phyloP scores from a whole-genome alignment of 2,888 invertebrate species.

The Drosophila nr. perissopoda region DNA sequence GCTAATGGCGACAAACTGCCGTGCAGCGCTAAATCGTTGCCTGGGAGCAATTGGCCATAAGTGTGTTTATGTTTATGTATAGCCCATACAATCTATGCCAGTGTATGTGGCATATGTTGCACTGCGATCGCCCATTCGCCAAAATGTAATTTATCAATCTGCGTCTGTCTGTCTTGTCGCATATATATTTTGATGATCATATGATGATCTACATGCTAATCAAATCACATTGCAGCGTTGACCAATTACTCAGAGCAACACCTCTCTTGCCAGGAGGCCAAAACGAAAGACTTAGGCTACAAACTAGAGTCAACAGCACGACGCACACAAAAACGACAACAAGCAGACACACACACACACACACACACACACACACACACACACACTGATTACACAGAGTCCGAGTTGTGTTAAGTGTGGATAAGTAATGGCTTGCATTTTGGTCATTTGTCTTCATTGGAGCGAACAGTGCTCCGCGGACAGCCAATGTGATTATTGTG shows the following conservation, averaged over 20 bases:
- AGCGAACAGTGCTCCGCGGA: constrained; percentile 34
- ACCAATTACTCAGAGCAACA: constrained; percentile 75
- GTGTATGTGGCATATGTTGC: constrained; percentile 21
- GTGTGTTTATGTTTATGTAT: constrained; percentile 15
- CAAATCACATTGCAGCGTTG: constrained; percentile 68
- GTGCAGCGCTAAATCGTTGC: constrained; percentile 80
- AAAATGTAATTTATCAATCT: constrained; percentile 66
- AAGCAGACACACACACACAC: constrained; percentile 9
- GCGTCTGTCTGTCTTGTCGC: constrained; percentile 38
- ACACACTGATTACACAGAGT: constrained; percentile 35
- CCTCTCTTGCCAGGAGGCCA: constrained; percentile 36
- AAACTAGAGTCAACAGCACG: constrained; percentile 48
- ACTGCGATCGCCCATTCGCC: constrained; percentile 39
- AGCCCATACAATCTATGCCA: constrained; percentile 18
- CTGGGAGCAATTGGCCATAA: constrained; percentile 16
- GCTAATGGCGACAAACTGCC: constrained; percentile 84
- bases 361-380: constrained; percentile 8
- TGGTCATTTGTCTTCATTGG: constrained; percentile 84
- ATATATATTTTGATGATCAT: constrained; percentile 44
- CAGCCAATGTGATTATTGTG: constrained; percentile 37
- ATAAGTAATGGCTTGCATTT: constrained; percentile 84
- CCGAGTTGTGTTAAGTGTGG: constrained; percentile 59
- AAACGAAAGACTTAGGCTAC: constrained; percentile 76
- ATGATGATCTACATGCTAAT: constrained; percentile 78
- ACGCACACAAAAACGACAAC: constrained; percentile 3